These are phyloP conservation scores for Kryptolebias ocellatus DNA, from an alignment of 2,797 vertebrate genomes.

Conservation along the genomic window DNA sequence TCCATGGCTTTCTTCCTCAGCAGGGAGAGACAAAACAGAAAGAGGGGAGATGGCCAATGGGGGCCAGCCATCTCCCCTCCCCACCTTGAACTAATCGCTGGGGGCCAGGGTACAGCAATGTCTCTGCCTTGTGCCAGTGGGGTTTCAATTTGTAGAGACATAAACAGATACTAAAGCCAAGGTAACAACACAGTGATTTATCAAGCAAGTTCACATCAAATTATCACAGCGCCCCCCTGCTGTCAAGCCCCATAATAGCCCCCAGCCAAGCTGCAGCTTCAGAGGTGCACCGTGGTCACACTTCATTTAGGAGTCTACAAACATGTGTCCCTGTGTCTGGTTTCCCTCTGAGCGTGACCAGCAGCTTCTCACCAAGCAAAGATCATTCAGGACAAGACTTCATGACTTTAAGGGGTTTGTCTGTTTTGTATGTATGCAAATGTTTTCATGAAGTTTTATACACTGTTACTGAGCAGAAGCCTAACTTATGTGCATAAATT, in stretches of 20 bases:
- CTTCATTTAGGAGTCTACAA: constrained; percentile 80
- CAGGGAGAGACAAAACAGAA: constrained; percentile 96
- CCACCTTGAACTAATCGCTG: constrained; percentile 99
- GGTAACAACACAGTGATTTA: constrained; percentile 96
- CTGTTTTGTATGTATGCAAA: constrained; percentile 23
- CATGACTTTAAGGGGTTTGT: constrained; percentile 61
- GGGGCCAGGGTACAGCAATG: constrained; percentile 87
- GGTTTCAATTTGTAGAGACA: constrained; percentile 99
- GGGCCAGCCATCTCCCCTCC: constrained; percentile 90
- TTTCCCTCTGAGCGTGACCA: constrained; percentile 79
- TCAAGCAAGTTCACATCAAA: constrained; percentile 98
- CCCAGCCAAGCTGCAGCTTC: constrained; percentile 72
- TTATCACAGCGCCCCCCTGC: constrained; percentile 94
- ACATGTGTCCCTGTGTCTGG: constrained; percentile 82
- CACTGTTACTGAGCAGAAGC: neutral
- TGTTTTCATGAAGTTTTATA: constrained; percentile 24
- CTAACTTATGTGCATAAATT: neutral
- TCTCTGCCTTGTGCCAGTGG: constrained; percentile 89
- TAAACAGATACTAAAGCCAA: constrained; percentile 99
- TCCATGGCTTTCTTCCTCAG: constrained; percentile 93
- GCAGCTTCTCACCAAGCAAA: constrained; percentile 62
- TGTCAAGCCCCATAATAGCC: constrained; percentile 90
- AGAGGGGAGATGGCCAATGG: constrained; percentile 85
- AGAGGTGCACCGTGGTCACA: constrained; percentile 79
- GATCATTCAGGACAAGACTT: constrained; percentile 65